Base-by-base conservation (phyloP, 35 echinoderm and acorn worm genomes). In the Apostichopus parvimensis region DNA sequence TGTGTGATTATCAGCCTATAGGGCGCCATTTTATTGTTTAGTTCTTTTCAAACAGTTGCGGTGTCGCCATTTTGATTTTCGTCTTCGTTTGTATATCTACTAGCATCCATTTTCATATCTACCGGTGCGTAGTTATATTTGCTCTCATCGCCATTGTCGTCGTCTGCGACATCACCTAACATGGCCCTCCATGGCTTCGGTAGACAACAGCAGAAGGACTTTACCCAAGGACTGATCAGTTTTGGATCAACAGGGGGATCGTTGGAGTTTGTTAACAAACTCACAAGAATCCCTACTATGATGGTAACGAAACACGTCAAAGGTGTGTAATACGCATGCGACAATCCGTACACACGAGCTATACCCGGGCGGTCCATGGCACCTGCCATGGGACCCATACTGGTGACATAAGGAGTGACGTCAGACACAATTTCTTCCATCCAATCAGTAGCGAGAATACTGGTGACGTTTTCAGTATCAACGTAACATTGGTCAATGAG, bases 261-360 rank as follows among this genome's bases (percentile, higher is more conserved):
- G 45, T 72, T 45, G 17, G 13, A 5, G 13, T 23, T 18, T 52
- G 86, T 72, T 5, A 72, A 9, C 8, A 88, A 34, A 72, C 86
- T 88, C 1, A 88, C 17, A 3, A 88, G 8, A 72, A 18, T 75
- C 12, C 86, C 86, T 22, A 88, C 34, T 20, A 88, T 53, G n/a
- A 88, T 72, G 68, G 86, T 68, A 7, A 73, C 5, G 72, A 88
- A 52, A 13, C 61, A 72, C 15, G 86, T 88, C 68, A 88, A 54
- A 6, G 86, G 86, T 17, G 61, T 73, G 68, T 88, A 88, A 21
- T 88, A 88, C 2, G 68, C 61, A 52, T 88, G 64, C 17, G 86
- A 88, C 62, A 88, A 72, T 17, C 61, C 20, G 53, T 88, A 88
- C 62, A 88, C 1, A 28, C 57, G 55, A 84, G 58, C 6, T 9